Conservation (phyloP, 2,888 invertebrate species). For the Sesamia inferens region DNA sequence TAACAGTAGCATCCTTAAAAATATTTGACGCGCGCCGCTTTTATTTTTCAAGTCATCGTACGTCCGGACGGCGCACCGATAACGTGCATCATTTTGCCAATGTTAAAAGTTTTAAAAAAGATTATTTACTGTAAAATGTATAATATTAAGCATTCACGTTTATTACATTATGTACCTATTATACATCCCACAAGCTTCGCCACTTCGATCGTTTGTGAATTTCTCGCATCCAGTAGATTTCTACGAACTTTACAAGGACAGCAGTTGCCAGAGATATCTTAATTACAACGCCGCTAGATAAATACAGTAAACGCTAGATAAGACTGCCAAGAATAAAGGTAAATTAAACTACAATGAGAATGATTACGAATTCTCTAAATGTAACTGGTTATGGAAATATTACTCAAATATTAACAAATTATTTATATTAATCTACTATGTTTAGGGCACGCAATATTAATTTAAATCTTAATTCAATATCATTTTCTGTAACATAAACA, state of each 20-base stretch:
- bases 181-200: background rate
- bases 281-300: background rate
- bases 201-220: background rate
- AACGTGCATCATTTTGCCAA: too few relatives aligned
- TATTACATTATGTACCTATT: too few relatives aligned
- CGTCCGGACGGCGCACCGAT: too few relatives aligned
- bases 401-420: background rate
- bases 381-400: background rate
- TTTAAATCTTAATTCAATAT: conserved; percentile 20
- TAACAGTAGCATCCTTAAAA: too few relatives aligned
- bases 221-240: background rate
- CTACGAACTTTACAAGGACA: background rate
- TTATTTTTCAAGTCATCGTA: too few relatives aligned
- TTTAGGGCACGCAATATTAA: background rate
- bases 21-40: too few relatives aligned
- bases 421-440: background rate
- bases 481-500: conserved; percentile 32
- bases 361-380: background rate
- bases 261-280: background rate
- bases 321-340: background rate
- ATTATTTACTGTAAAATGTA: too few relatives aligned
- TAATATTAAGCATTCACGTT: too few relatives aligned
- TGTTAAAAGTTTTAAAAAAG: too few relatives aligned
- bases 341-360: background rate
- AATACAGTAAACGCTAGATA: background rate